These are phyloP conservation scores for Cotesia typhae DNA, from an alignment of 1,140 invertebrate species.

Conservation along the genomic window DNA sequence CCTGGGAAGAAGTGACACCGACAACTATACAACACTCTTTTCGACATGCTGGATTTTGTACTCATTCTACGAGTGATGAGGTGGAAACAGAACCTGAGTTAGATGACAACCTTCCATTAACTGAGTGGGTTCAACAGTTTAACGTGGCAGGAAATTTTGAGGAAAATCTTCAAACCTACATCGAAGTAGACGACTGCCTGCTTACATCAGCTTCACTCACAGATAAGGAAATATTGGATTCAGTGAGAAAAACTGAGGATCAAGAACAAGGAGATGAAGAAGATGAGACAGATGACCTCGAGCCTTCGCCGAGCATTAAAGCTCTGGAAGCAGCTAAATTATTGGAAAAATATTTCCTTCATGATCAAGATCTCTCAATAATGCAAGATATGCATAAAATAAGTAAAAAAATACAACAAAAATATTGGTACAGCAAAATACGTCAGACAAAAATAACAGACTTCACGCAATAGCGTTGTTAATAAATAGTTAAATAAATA, in stretches of 20 bases:
- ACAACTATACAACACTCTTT: conserved; percentile 13
- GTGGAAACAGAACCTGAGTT: conserved; percentile 13
- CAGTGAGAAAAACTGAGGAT: not conserved
- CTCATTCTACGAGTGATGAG: conserved; percentile 8
- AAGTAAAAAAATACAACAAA: conserved; percentile 12
- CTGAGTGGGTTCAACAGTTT: conserved; percentile 14
- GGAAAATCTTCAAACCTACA: conserved; percentile 11
- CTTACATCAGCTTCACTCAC: conserved; percentile 9
- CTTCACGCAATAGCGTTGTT: conserved; percentile 1
- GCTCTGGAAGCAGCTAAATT: conserved; percentile 11
- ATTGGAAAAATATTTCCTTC: conserved; percentile 6
- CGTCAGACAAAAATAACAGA: conserved; percentile 11
- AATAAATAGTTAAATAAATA: not conserved
- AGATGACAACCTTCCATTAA: conserved; percentile 8
- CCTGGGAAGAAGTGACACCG: conserved; percentile 10
- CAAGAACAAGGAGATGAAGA: conserved; percentile 5
- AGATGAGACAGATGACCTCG: not conserved
- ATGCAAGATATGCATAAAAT: not conserved
- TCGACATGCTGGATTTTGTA: conserved; percentile 11
- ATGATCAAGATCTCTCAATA: conserved; percentile 2
- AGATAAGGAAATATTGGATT: conserved; percentile 4
- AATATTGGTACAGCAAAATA: not conserved
- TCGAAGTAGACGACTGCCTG: conserved; percentile 12
- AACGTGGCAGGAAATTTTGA: not conserved
- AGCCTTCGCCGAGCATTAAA: conserved; percentile 4